Percentiles rank a stretch among this genome's conserved stretches.
These are phyloP conservation scores for Leptinotarsa tumamoca DNA, from an alignment of 2,888 invertebrate species.

Conservation along the genomic window DNA sequence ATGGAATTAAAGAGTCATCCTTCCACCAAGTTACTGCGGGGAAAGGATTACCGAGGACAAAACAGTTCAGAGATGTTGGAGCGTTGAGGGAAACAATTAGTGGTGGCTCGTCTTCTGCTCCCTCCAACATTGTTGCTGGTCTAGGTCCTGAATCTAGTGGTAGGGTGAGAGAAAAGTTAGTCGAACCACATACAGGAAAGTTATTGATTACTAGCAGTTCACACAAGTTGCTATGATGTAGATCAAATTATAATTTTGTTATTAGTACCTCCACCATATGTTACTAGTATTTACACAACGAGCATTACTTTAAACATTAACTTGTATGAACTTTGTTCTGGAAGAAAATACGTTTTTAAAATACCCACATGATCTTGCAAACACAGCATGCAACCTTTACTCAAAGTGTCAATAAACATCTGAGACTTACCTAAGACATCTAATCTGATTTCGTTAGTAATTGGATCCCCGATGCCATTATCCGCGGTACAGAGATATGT, in stretches of 20 bases:
- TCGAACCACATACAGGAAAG: slow-evolving; percentile 14
- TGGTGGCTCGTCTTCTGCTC: slow-evolving; percentile 71
- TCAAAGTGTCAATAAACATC: too few relatives aligned
- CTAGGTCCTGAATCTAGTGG: slow-evolving; percentile 63
- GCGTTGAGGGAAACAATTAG: slow-evolving; percentile 75
- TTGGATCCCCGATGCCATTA: slow-evolving; percentile 79
- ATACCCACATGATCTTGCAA: neutral
- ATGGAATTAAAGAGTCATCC: slow-evolving; percentile 80
- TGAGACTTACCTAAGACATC: slow-evolving; percentile 77
- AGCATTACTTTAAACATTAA: neutral
- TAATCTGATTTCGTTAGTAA: slow-evolving; percentile 76
- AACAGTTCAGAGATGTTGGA: slow-evolving; percentile 80
- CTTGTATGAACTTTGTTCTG: neutral
- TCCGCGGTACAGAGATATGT: slow-evolving; percentile 88
- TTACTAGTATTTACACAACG: neutral
- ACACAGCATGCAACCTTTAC: slow-evolving; percentile 1
- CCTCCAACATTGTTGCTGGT: slow-evolving; percentile 75
- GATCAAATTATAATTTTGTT: neutral
- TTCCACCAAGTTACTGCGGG: slow-evolving; percentile 90
- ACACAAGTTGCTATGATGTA: neutral
- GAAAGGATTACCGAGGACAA: slow-evolving; percentile 83
- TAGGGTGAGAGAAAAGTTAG: slow-evolving; percentile 41
- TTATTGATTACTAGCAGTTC: neutral
- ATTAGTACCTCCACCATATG: neutral
- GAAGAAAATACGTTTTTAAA: neutral